Percentiles rank a stretch among this genome's conserved stretches.
Conservation (phyloP, 2,113 vertebrate species). For the Nymphicus hollandicus region DNA sequence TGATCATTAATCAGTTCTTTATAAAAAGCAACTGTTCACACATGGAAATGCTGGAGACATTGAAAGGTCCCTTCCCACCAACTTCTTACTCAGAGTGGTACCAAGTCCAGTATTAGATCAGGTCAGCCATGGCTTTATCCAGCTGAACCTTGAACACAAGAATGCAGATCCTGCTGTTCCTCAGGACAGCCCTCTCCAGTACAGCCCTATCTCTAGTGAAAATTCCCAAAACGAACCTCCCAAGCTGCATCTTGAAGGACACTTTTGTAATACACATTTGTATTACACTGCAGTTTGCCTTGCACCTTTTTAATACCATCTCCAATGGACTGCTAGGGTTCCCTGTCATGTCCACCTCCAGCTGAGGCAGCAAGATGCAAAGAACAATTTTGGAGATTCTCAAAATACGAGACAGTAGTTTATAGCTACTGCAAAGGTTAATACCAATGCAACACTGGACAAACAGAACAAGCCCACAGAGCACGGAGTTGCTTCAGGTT, state of each 20-base stretch:
- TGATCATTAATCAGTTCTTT: neutral
- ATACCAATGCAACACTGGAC: neutral
- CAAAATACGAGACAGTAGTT: neutral
- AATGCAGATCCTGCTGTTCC: neutral
- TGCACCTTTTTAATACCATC: neutral
- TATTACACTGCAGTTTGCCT: neutral
- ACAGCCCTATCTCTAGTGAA: neutral
- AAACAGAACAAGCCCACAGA: neutral
- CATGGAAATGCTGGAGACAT: neutral
- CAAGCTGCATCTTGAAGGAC: neutral
- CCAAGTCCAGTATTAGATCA: neutral
- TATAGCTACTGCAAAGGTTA: neutral
- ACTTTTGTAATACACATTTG: accelerated
- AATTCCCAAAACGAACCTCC: neutral
- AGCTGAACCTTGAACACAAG: neutral
- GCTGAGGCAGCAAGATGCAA: neutral
- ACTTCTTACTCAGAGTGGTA: neutral
- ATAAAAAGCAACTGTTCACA: neutral
- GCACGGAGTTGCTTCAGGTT: neutral
- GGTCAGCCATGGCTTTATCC: neutral
- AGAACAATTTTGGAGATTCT: neutral
- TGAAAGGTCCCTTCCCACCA: neutral
- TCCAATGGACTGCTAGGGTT: neutral
- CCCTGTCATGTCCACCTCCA: neutral
- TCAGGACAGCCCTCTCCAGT: accelerated